A percentile compares a stretch with the other conserved stretches of the same genome.
Evolutionary conservation across 2,797 vertebrate genomes (phyloP).

Genomic region (Anisognathus igniventris): DNA sequence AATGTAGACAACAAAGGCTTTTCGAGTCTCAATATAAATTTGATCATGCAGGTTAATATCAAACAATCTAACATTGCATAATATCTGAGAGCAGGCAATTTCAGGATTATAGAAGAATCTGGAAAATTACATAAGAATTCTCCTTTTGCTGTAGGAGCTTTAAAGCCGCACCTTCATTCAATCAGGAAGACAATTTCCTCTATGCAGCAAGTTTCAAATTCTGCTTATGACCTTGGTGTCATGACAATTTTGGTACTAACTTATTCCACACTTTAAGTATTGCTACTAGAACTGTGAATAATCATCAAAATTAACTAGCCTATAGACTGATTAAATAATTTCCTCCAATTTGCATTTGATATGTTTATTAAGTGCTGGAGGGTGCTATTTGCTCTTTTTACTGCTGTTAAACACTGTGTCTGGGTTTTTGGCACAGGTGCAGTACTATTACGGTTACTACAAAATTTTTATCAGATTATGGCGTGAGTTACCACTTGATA

Average conservation of each 20-base stretch:
- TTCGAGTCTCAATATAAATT: neutral
- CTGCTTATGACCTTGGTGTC: neutral
- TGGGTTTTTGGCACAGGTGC: conserved; percentile 44
- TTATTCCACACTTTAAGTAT: neutral
- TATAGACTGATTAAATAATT: conserved; percentile 59
- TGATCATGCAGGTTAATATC: neutral
- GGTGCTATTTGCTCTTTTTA: conserved; percentile 29
- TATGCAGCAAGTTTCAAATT: neutral
- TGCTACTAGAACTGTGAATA: conserved; percentile 38
- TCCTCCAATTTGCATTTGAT: conserved; percentile 56
- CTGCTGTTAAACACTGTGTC: neutral
- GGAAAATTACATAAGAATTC: neutral
- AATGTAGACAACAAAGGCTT: neutral
- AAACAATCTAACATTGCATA: neutral
- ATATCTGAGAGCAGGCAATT: neutral
- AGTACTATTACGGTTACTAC: conserved; percentile 16
- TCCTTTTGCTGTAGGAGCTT: neutral
- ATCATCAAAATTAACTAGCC: conserved; percentile 40
- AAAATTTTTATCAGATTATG: conserved; percentile 37
- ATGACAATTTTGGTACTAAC: neutral
- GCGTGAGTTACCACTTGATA: conserved; percentile 23
- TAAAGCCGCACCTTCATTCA: neutral
- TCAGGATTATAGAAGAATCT: conserved; percentile 6
- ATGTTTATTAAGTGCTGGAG: conserved; percentile 51
- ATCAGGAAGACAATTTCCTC: neutral